Base-by-base conservation (phyloP, 2,113 vertebrate genomes). In the Triplophysa tibetana region DNA sequence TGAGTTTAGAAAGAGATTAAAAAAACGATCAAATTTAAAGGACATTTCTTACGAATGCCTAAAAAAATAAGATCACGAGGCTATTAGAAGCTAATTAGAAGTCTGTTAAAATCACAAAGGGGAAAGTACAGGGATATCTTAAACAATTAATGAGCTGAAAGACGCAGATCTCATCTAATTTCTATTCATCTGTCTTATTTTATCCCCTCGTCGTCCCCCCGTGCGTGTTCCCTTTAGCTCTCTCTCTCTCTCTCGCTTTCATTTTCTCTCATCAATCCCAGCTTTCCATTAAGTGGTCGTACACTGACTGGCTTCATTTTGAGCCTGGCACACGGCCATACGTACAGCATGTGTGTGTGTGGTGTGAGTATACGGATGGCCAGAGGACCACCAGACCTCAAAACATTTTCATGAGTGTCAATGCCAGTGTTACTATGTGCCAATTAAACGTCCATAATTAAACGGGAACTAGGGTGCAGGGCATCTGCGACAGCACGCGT, bases 61-160 rank as follows among this genome's bases (percentile, higher is more conserved):
- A 91, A 88, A 89, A 86, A 91, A 89, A 92, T 90, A 90, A 83
- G 81, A 88, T 82, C 86, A 66, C 67, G 41, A 65, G 74, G 73
- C 82, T 26, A 90, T 88, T 88, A 81, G 84, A 79, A 83, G 86
- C 90, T 91, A 91, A 93, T 93, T 92, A 91, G 86, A 91, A 90
- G 88, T 90, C 87, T 90, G 89, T 90, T 91, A 87, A 91, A 92
- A 91, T 90, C 90, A 92, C 90, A 87, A 90, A 91, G 90, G 87
- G 89, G 81, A 82, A 85, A 85, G 63, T 85, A 82, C n/a, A 78
- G 78, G 82, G 85, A 89, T 90, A 92, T 89, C 89, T 88, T 88
- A 87, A 84, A 80, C 88, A 90, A 91, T 91, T 92, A 92, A 93
- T 92, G 91, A 92, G 90, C 88, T 90, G 88, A 92, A 91, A 89